Conservation (phyloP, 2,888 invertebrate genomes). For the Octodonta nipae region DNA sequence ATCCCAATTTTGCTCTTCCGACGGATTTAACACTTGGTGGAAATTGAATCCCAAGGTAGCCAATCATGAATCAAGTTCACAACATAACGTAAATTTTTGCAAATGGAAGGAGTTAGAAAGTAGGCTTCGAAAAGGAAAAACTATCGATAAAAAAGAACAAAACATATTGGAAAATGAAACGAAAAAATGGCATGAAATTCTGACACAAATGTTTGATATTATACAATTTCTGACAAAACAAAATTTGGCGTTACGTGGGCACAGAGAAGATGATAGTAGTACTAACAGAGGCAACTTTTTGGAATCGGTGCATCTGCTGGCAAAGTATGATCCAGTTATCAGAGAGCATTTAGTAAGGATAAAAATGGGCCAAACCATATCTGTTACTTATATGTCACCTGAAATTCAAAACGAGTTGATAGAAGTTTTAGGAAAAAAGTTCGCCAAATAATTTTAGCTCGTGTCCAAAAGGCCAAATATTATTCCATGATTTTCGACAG, state of each 20-base stretch:
- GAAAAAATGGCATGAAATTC: conserved; percentile 6
- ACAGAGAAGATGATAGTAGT: conserved; percentile 3
- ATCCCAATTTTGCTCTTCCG: not conserved
- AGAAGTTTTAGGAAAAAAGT: not conserved
- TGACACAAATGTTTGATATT: conserved; percentile 6
- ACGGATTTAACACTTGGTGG: conserved; percentile 4
- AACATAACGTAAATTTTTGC: conserved; percentile 1
- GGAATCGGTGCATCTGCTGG: conserved; percentile 5
- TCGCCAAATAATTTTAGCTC: not conserved
- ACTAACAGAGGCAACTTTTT: conserved; percentile 7
- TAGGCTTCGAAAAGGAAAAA: conserved; percentile 1
- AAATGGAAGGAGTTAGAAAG: conserved; percentile 4
- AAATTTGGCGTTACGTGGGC: conserved; percentile 7
- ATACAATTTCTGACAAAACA: conserved; percentile 7
- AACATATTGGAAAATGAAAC: not conserved
- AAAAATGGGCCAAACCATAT: not conserved
- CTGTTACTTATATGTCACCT: not conserved
- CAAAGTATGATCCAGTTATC: conserved; percentile 5
- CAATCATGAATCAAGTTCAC: conserved; percentile 2
- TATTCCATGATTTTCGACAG: conserved; percentile 8
- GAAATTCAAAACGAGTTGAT: conserved; percentile 1
- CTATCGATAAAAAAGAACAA: conserved; percentile 4
- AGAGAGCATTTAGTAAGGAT: conserved; percentile 2
- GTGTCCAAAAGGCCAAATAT: conserved; percentile 2
- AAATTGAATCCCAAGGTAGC: conserved; percentile 3